Conservation (phyloP, 2,113 vertebrate genomes). For the Macaca nemestrina region DNA sequence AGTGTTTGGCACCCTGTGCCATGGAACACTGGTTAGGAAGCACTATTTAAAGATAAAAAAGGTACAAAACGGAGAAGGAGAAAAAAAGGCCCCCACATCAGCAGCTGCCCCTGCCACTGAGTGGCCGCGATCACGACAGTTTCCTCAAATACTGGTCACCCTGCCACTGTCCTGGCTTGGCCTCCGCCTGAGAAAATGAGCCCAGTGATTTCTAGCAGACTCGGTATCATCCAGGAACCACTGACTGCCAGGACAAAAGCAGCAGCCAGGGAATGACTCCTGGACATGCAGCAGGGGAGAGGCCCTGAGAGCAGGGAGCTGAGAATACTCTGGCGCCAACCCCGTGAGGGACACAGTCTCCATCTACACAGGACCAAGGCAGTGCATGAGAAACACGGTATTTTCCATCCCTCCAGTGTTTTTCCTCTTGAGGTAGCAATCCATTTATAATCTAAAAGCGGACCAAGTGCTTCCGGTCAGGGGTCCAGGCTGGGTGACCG, state of each 20-base stretch:
- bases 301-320: rapidly evolving
- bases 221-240: background rate
- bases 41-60: background rate
- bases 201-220: background rate
- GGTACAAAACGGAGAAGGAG: background rate
- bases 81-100: background rate
- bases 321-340: background rate
- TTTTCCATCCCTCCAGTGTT: no score
- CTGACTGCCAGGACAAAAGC: background rate
- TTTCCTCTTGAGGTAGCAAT: background rate
- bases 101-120: background rate
- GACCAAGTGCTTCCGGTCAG: rapidly evolving
- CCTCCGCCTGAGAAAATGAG: background rate
- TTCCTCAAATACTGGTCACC: rapidly evolving
- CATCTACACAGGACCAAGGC: no score
- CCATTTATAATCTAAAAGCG: background rate
- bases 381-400: background rate
- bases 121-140: rapidly evolving
- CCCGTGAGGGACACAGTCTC: rapidly evolving
- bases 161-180: background rate
- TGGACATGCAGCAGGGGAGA: rapidly evolving
- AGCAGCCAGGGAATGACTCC: background rate
- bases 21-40: background rate
- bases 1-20: background rate
- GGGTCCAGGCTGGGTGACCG: background rate